A percentile compares a stretch with the other conserved stretches of the same genome.
Conservation (phyloP, 2,113 vertebrate genomes). For the Halcyon malimbica region DNA sequence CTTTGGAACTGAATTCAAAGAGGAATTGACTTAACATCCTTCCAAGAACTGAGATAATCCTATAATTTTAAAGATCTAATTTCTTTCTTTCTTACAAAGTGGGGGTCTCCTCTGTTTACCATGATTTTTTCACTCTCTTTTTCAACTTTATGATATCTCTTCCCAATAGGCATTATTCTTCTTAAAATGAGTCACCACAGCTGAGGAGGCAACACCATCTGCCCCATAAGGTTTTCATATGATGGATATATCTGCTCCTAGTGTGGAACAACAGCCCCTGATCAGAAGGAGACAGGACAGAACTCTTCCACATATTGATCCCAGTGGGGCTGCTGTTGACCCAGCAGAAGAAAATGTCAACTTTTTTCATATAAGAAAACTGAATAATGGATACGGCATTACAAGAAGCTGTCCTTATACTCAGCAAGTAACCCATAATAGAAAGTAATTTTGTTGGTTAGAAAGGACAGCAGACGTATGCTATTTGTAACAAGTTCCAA, state of each 20-base stretch:
- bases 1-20: not conserved
- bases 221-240: not conserved
- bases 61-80: not conserved
- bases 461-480: not conserved
- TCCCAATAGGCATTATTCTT: not conserved
- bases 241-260: not conserved
- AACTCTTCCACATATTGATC: not conserved
- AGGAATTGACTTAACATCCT: not conserved
- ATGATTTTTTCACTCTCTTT: not conserved
- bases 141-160: not conserved
- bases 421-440: not conserved
- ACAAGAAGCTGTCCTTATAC: not conserved
- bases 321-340: not conserved
- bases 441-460: not conserved
- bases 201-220: not conserved
- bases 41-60: not conserved
- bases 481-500: not conserved
- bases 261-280: not conserved
- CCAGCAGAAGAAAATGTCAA: not conserved
- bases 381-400: not conserved
- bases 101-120: rapidly evolving
- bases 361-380: not conserved
- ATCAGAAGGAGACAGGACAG: not conserved
- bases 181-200: not conserved
- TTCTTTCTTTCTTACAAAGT: not conserved